Conservation (phyloP, 2,113 vertebrate species). For the Recurvirostra avosetta region DNA sequence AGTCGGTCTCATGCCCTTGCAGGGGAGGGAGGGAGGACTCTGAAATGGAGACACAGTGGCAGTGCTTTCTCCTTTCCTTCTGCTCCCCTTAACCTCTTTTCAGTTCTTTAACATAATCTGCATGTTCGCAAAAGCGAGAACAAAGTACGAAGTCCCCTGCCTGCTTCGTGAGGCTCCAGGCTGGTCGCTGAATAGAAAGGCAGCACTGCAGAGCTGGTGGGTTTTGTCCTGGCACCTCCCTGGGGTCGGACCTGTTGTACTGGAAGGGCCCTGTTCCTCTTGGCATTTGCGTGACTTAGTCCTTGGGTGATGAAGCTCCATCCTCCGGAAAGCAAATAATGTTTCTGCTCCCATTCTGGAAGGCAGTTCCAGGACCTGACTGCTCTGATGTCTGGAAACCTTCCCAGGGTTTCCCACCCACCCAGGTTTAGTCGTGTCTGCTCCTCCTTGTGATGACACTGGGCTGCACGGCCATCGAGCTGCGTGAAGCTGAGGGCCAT, state of each 20-base stretch:
- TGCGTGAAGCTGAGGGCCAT: not conserved
- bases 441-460: not conserved
- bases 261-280: not conserved
- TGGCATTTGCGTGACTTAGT: not conserved
- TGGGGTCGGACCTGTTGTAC: rapidly evolving
- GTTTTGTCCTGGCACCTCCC: not conserved
- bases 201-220: not conserved
- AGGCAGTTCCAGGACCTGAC: not conserved
- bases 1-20: not conserved
- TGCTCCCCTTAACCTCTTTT: not conserved
- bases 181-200: not conserved
- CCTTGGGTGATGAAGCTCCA: not conserved
- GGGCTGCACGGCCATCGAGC: not conserved
- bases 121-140: not conserved
- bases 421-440: not conserved
- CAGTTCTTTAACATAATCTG: not conserved
- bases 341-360: not conserved
- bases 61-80: not conserved
- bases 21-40: not conserved
- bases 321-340: not conserved
- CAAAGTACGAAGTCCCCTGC: not conserved
- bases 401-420: not conserved
- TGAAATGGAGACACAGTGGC: not conserved
- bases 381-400: not conserved
- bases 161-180: rapidly evolving